Percentiles rank a stretch among this genome's conserved stretches.
These are phyloP conservation scores for Ficedula albicollis DNA, from an alignment of 2,797 vertebrate species.

Conservation along the genomic window DNA sequence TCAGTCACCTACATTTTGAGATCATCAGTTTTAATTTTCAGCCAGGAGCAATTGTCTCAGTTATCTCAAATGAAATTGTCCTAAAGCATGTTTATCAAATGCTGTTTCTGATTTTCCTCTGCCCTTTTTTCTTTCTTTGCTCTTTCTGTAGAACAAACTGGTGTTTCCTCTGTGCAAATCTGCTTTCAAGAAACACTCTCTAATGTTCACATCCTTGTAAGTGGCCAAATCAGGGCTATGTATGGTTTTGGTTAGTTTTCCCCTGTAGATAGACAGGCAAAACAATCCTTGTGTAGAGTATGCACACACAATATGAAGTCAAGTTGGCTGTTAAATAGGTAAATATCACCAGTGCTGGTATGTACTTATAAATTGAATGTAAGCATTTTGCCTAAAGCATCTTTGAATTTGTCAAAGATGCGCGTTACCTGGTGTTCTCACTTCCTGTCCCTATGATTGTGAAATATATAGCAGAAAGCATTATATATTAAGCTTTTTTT, in stretches of 20 bases:
- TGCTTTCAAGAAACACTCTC: constrained; percentile 86
- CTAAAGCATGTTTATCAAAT: constrained; percentile 44
- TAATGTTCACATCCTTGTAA: constrained; percentile 83
- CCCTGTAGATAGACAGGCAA: not conserved
- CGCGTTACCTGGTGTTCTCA: not conserved
- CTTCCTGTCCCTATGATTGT: not conserved
- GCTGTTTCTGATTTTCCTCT: constrained; percentile 63
- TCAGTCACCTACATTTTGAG: constrained; percentile 53
- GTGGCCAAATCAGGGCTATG: constrained; percentile 73
- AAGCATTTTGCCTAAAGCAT: not conserved
- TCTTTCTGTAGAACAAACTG: constrained; percentile 85
- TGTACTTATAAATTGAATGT: not conserved
- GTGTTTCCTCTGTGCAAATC: constrained; percentile 88
- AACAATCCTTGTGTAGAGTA: not conserved
- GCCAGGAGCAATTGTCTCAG: constrained; percentile 51
- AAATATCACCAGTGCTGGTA: not conserved
- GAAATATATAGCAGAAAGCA: not conserved
- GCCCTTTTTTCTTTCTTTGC: constrained; percentile 67
- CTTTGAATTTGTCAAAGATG: not conserved
- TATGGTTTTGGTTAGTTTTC: not conserved
- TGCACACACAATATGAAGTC: not conserved
- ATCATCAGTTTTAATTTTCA: constrained; percentile 53
- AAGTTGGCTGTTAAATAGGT: constrained; percentile 55
- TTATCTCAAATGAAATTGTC: constrained; percentile 53
- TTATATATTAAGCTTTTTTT: not conserved